Base-by-base conservation (phyloP, 2,797 vertebrate genomes). In the Huso huso region DNA sequence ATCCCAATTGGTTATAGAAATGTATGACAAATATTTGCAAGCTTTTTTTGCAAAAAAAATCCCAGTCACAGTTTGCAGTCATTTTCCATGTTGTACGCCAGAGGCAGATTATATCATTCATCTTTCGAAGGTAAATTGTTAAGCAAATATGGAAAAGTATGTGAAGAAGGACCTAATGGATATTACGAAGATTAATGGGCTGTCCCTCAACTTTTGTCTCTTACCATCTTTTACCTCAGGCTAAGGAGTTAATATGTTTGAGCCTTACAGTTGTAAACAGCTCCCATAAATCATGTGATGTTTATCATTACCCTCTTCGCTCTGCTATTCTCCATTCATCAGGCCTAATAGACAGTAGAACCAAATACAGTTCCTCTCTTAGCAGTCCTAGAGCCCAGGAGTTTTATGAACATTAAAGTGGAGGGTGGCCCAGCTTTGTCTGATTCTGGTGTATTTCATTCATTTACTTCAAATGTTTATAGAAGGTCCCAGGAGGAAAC, bases 301-400 rank as follows among this genome's bases (percentile, higher is more conserved):
- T 62, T 62, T 62, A 62, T 62, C 61, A 62, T 62, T 48, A 48
- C 61, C 61, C 37, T 18, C 61, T 18, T 9, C 18, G 61, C 8
- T 23, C 15, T 23, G 18, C 1, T 18, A 62, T 18, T 62, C 37
- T 48, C 11, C 15, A 48, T 48, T 37, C 61, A 62, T 48, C 9
- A 58, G 55, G 15, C 15, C 55, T 58, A 58, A 58, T n/a, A 58
- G 55, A 13, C 10, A 58, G 55, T n/a, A 7, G 55, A 58, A 58
- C 15, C 55, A 58, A 58, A 58, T 58, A 6, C 55, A n/a, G 55
- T 53, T 53, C 8, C 51, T 53, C 51, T 7, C 55, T 58, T 15
- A 58, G 15, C 55, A n/a, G 15, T 58, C 37, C 37, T 37, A 37
- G 7, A n/a, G 15, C 55, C 1, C 12, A n/a, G 10, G 11, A 13